These are phyloP conservation scores for Dromas ardeola DNA, from an alignment of 2,113 vertebrate genomes.

Conservation along the genomic window DNA sequence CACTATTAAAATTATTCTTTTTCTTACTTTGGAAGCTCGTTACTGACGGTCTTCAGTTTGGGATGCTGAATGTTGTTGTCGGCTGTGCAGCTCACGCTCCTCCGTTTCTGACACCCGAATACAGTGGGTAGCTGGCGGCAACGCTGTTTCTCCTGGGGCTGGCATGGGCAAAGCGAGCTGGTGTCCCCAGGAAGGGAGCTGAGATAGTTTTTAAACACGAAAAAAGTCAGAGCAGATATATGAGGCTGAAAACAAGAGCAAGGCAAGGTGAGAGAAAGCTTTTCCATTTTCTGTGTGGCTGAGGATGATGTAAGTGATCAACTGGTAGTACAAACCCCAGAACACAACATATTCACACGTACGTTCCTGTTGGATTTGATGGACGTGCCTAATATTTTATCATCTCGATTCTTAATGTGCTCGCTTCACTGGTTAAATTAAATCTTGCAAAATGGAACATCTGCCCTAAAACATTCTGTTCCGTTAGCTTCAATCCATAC, in stretches of 20 bases:
- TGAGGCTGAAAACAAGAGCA: not conserved
- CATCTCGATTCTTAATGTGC: not conserved
- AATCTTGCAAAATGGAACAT: not conserved
- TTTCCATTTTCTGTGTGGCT: not conserved
- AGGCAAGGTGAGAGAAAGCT: not conserved
- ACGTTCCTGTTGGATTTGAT: not conserved
- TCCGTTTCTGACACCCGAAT: accelerated
- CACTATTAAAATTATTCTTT: not conserved
- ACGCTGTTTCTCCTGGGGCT: not conserved
- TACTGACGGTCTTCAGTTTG: not conserved
- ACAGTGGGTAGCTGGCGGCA: accelerated
- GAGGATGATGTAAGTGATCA: not conserved
- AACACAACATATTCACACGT: not conserved
- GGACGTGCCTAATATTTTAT: not conserved
- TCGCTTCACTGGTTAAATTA: not conserved
- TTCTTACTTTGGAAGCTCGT: not conserved
- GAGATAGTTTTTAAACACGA: not conserved
- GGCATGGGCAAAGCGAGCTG: not conserved
- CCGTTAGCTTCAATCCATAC: not conserved
- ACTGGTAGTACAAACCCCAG: not conserved
- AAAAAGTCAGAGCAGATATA: not conserved
- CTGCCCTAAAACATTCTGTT: not conserved
- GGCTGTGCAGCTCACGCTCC: not conserved
- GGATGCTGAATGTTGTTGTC: not conserved
- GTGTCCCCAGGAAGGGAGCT: not conserved